Percentiles rank a stretch among this genome's conserved stretches.
phyloP scores from a whole-genome alignment of 2,888 invertebrate genomes.

The Lapara coniferarum region DNA sequence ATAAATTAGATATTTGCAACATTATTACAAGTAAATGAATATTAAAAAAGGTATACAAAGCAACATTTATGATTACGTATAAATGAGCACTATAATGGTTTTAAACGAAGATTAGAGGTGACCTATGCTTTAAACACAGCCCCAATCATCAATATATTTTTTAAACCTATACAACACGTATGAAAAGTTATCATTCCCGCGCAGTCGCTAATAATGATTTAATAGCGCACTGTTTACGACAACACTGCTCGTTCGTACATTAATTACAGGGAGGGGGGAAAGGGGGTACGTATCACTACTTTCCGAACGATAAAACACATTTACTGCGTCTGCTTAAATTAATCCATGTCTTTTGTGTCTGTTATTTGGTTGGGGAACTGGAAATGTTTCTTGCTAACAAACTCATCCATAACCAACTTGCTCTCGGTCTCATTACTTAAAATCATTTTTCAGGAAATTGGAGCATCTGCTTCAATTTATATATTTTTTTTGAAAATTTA shows the following conservation, averaged over 20 bases:
- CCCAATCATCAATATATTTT: no score
- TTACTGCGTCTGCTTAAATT: conserved; percentile 43
- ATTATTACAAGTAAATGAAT: no score
- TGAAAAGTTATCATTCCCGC: conserved; percentile 1
- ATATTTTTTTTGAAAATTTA: no score
- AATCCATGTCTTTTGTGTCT: conserved; percentile 28
- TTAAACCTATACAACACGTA: not conserved
- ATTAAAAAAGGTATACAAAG: no score
- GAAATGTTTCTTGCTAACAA: no score
- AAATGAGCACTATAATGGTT: no score
- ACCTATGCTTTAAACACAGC: not conserved
- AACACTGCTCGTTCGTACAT: conserved; percentile 28
- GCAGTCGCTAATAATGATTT: conserved; percentile 26
- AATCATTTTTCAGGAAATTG: no score
- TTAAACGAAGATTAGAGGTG: no score
- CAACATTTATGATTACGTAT: no score
- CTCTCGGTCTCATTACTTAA: not conserved
- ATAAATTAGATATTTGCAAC: no score
- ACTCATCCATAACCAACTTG: not conserved
- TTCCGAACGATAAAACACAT: conserved; percentile 57
- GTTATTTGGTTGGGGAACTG: conserved; percentile 8
- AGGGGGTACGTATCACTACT: conserved; percentile 50
- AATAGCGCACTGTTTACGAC: conserved; percentile 25
- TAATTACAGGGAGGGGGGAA: conserved; percentile 49
- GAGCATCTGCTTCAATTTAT: no score